Base-by-base conservation (phyloP, 2,797 vertebrate species). In the Gadopsis marmoratus region DNA sequence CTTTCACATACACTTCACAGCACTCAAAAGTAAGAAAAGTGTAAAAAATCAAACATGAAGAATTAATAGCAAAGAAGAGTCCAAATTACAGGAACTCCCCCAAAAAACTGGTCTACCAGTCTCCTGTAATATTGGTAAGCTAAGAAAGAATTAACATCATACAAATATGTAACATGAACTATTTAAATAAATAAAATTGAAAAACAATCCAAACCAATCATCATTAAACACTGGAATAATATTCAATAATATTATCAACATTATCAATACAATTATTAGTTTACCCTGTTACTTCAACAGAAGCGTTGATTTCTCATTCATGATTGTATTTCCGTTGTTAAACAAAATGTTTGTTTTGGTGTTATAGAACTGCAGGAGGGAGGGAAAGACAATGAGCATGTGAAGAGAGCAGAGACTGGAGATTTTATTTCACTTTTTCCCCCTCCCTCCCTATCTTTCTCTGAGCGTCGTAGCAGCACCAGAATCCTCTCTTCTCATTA, bases 231-330 rank as follows among this genome's bases (percentile, higher is more conserved):
- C 92, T 88, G 83, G 91, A 94, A 95, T 95, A 92, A 95, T 95
- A 95, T 92, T 93, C 87, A 95, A 91, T 92, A 93, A 94, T 93
- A 95, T 93, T 93, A 94, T 94, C 90, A 94, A 95, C 94, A 95
- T 94, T 91, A 94, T 95, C 90, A 93, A 91, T 95, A 95, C 93
- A 95, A 90, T 95, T 95, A 94, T 95, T 94, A 93, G 90, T 92
- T 92, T 95, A 96, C 96, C 96, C 96, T 96, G 96, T 96, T 92
- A 94, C 90, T 95, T 95, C 92, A 89, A 94, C 93, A 92, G 92
- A 93, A 93, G 92, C 71, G 90, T 92, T 85, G 90, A 94, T 94
- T 91, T 91, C 86, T 92, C 91, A 88, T 94, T 93, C 89, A 84
- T 93, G 94, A 95, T 95, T 95, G 95, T 95, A 92, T 93, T 93